Evolutionary conservation across 2,888 invertebrate genomes (phyloP).

Genomic region (Leistus spinibarbis): DNA sequence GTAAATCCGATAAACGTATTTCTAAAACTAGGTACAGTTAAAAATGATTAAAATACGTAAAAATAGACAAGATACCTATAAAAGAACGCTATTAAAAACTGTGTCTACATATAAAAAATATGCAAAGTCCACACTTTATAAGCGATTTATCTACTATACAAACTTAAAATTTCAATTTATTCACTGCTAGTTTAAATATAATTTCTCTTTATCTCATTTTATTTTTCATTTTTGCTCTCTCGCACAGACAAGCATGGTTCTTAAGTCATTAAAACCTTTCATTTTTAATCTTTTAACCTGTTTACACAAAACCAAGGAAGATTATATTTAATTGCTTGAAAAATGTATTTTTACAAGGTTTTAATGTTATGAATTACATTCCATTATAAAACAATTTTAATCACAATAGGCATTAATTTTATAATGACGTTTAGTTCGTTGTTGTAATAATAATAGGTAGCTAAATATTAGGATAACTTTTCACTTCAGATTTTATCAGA

Average conservation of each 20-base stretch:
- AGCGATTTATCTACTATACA: not conserved
- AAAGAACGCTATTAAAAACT: no score
- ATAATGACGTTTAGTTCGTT: not conserved
- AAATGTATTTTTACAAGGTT: not conserved
- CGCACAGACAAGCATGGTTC: not conserved
- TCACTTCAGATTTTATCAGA: not conserved
- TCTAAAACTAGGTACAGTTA: no score
- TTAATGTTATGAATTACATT: not conserved
- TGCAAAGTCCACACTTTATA: not conserved
- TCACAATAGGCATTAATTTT: no score
- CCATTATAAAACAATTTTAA: not conserved
- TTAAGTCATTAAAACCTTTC: not conserved
- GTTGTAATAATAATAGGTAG: not conserved
- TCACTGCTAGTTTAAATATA: no score
- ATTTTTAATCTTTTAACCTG: not conserved
- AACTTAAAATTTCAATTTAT: not conserved
- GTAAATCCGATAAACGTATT: no score
- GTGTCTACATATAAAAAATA: no score
- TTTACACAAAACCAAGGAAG: not conserved
- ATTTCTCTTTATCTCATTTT: not conserved
- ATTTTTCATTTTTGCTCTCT: not conserved
- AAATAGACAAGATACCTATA: no score
- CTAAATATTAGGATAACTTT: not conserved
- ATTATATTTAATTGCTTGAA: not conserved
- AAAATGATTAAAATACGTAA: no score